Conservation (phyloP, 2,888 invertebrate genomes). For the Synanthedon andrenaeformis region DNA sequence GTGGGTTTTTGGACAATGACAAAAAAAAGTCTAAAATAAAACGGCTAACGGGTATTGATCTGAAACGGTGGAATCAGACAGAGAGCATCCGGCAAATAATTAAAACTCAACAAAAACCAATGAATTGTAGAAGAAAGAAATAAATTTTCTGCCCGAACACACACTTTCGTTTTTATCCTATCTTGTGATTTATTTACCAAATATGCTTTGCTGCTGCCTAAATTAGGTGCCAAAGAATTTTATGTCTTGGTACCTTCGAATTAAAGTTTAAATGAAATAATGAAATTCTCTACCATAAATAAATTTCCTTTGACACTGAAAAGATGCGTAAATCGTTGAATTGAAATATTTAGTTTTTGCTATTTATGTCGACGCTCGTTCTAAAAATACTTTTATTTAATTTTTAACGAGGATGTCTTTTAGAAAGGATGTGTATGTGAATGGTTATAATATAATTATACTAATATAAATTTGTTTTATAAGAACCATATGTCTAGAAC, state of each 20-base stretch:
- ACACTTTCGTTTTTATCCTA: slow-evolving; percentile 56
- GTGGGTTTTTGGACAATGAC: not conserved
- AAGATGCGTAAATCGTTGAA: slow-evolving; percentile 6
- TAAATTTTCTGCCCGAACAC: slow-evolving; percentile 54
- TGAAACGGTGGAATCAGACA: slow-evolving; percentile 31
- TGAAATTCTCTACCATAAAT: not conserved
- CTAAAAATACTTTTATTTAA: too few species aligned
- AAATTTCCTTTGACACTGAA: not conserved
- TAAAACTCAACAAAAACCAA: slow-evolving; percentile 56
- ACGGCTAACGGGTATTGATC: slow-evolving; percentile 34
- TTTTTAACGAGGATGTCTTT: too few species aligned
- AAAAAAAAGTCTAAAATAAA: slow-evolving; percentile 27
- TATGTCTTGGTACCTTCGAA: not conserved
- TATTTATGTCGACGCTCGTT: slow-evolving; percentile 13
- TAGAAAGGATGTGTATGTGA: too few species aligned
- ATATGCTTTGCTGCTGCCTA: slow-evolving; percentile 23
- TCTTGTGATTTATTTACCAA: slow-evolving; percentile 41
- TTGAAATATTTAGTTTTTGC: slow-evolving; percentile 27
- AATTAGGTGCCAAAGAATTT: slow-evolving; percentile 6
- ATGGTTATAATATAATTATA: too few species aligned
- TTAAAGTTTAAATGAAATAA: not conserved
- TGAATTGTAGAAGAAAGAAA: slow-evolving; percentile 53
- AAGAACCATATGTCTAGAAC: too few species aligned
- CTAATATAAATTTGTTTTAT: too few species aligned
- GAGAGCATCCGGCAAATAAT: slow-evolving; percentile 58